phyloP scores from a whole-genome alignment of 1,140 invertebrate genomes.

The Dysdera silvatica region DNA sequence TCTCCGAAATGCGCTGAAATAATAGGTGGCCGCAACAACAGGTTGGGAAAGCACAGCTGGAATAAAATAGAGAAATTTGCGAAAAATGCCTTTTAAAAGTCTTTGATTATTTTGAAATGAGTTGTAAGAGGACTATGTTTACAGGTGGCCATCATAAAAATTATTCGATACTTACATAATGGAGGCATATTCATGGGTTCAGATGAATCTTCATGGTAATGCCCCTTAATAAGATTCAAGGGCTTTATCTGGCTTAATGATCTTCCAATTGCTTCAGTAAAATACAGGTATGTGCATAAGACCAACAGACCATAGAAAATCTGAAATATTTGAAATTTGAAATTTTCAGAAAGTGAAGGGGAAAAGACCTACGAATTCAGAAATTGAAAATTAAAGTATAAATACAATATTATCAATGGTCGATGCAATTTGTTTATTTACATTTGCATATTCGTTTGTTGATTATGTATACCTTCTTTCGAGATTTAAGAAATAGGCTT shows the following conservation, averaged over 20 bases:
- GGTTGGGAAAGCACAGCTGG: constrained; percentile 16
- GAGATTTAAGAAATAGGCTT: no score
- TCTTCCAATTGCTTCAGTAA: not conserved
- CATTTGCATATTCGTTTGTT: no score
- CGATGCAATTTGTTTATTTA: no score
- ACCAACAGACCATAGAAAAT: no score
- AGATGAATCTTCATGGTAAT: not conserved
- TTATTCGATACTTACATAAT: constrained; percentile 8
- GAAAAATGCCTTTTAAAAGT: not conserved
- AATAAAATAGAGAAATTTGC: not conserved
- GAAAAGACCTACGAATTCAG: no score
- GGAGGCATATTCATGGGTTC: constrained; percentile 21
- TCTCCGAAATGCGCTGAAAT: constrained; percentile 24
- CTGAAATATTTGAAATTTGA: no score
- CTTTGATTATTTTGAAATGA: not conserved
- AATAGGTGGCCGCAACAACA: constrained; percentile 32
- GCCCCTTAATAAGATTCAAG: constrained; percentile 7
- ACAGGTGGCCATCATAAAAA: not conserved
- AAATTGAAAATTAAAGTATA: no score
- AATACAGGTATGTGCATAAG: no score
- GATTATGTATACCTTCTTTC: no score
- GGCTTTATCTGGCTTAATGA: constrained; percentile 12
- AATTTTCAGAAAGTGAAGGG: no score
- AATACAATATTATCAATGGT: no score
- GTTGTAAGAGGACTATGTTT: not conserved